Percentiles rank a stretch among this genome's conserved stretches.
Conservation (phyloP, 2,888 invertebrate genomes). For the Mechanitis mazaeus region DNA sequence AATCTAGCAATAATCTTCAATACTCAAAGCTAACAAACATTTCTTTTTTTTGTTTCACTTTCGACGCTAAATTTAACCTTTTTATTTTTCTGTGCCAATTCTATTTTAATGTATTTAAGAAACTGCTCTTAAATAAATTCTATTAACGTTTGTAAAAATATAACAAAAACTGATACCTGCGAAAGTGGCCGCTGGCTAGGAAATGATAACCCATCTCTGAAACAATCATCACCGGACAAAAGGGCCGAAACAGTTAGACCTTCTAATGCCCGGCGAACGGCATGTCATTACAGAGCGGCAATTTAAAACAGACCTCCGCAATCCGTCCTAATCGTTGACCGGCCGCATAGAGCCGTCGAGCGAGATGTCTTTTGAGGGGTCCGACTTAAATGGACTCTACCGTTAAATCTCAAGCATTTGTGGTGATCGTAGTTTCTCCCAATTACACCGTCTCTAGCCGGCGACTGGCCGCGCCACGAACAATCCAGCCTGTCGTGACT, state of each 20-base stretch:
- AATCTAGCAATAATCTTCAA: conserved; percentile 31
- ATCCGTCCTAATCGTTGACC: conserved; percentile 32
- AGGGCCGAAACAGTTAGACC: conserved; percentile 64
- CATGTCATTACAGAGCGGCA: conserved; percentile 60
- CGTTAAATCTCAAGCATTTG: conserved; percentile 64
- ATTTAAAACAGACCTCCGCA: conserved; percentile 45
- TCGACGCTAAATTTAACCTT: too few relatives aligned
- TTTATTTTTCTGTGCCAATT: too few relatives aligned
- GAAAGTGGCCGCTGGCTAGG: conserved; percentile 34
- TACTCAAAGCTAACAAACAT: conserved; percentile 2
- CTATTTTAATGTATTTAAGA: neutral
- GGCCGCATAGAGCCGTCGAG: conserved; percentile 24
- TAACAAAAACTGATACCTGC: conserved; percentile 44
- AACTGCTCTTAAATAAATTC: neutral
- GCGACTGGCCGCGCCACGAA: conserved; percentile 65
- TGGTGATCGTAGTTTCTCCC: conserved; percentile 72
- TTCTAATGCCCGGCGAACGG: conserved; percentile 49
- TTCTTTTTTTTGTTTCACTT: too few relatives aligned
- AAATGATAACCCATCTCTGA: conserved; percentile 56
- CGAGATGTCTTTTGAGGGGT: conserved; percentile 47
- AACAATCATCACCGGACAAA: conserved; percentile 62
- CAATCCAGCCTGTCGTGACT: conserved; percentile 75
- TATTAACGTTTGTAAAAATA: conserved; percentile 10
- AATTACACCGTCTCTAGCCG: conserved; percentile 72
- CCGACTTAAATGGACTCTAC: conserved; percentile 48